These are phyloP conservation scores for Drosophila pachea DNA, from an alignment of 1,140 invertebrate genomes.

Conservation along the genomic window DNA sequence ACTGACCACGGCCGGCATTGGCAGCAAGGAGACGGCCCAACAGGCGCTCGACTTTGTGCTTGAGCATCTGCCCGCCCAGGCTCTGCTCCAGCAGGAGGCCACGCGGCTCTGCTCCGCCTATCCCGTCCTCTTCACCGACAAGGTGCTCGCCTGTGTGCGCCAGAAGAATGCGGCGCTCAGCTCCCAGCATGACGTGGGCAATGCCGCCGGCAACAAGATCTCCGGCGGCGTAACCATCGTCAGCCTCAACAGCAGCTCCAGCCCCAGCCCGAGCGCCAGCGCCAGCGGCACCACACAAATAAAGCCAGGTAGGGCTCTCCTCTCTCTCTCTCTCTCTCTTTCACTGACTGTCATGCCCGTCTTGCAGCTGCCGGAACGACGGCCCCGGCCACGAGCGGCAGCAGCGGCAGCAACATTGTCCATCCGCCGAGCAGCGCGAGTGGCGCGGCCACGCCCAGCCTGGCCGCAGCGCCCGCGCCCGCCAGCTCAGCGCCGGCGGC, in stretches of 20 bases:
- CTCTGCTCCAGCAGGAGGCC: constrained; percentile 86
- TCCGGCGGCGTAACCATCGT: constrained; percentile 87
- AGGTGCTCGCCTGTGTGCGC: constrained; percentile 86
- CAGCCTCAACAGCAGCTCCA: constrained; percentile 81
- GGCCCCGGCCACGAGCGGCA: constrained; percentile 37
- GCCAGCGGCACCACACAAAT: constrained; percentile 43
- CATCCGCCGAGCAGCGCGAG: constrained; percentile 15
- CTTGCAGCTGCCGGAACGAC: constrained; percentile 7
- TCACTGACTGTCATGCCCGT: no score
- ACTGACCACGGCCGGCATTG: constrained; percentile 83
- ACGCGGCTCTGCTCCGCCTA: constrained; percentile 87
- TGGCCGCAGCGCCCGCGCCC: constrained; percentile 1
- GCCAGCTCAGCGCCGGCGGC: constrained; percentile 33
- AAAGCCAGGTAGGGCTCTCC: constrained; percentile 37
- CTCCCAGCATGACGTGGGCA: constrained; percentile 81
- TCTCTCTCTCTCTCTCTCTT: no score
- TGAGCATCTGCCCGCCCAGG: constrained; percentile 85
- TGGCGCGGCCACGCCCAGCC: constrained; percentile 9
- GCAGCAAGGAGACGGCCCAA: constrained; percentile 85
- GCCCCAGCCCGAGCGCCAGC: constrained; percentile 47
- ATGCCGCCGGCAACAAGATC: constrained; percentile 80
- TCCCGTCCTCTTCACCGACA: constrained; percentile 87
- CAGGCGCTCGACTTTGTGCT: constrained; percentile 89
- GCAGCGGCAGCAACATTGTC: constrained; percentile 27
- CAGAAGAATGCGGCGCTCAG: constrained; percentile 81